Evolutionary conservation across 1,140 invertebrate genomes (phyloP), one percentile per base, ranked within the genome.

Genomic region (Tetragonula clypearis): DNA sequence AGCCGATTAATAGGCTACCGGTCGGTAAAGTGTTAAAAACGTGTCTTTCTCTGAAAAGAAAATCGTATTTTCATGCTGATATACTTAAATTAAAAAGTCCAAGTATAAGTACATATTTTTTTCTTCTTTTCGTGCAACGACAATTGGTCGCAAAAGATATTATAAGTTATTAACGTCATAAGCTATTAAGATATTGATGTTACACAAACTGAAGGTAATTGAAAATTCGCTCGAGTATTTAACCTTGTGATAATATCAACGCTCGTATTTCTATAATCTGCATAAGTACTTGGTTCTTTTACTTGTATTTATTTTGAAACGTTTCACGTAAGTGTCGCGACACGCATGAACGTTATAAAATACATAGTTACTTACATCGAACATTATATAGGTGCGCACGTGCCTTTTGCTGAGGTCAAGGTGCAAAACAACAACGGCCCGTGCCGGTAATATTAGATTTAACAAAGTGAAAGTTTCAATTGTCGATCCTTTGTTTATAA

Each of bases 401-500:
- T 79, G 49, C 11, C 77, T 79, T 26, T 12, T 30, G 23, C 19
- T 30, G 23, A 56, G 77, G 77, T 79, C 77, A 79, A 68, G 77
- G 77, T 79, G 65, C 49, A 79, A 78, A 17, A 79, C 65, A 79
- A 79, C 65, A 79, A 49, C 62, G 77, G 53, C 62, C 55, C 65
- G 49, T 77, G 77, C 49, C 26, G 26, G 14, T 79, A 79, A 68
- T 79, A 79, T 68, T 79, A 69, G 49, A 56, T 79, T 23, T 17
- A 30, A 68, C 26, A 68, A 30, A 79, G 77, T 79, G 77, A 79
- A 79, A 79, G 65, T 68, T 19, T 65, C 41, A 55, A 49, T 65
- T 68, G 26, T 30, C 12, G 26, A 26, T 66, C n/a, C 41, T 68
- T 79, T 26, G 26, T 69, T 66, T 79, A 79, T 79, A 68, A 79